Evolutionary conservation across 2,888 invertebrate species (phyloP), one percentile per base, ranked within the genome.

Genomic region (Perithous albicinctus): DNA sequence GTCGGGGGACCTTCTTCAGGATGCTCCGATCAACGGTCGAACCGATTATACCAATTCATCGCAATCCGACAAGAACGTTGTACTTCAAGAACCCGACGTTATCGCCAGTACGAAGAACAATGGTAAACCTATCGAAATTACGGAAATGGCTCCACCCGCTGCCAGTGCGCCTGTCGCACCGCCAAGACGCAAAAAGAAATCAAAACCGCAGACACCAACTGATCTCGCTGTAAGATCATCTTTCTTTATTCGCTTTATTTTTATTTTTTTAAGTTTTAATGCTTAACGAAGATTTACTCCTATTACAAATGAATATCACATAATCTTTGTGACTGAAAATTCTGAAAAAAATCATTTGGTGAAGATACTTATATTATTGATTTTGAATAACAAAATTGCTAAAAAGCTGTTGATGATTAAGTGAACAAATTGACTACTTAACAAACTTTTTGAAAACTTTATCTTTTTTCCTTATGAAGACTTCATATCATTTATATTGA

Each of bases 31-130:
- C 48, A 91, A 90, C 86, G 87, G 84, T 59, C 88, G 88, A 83
- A 88, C 86, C 70, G 87, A 87, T 81, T 88, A 87, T 79, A 77
- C 85, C n/a, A 83, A 88, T 84, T 86, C 87, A 70, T 87, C 88
- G 15, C 88, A 89, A 82, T 86, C 83, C 83, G 89, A 90, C 73
- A 89, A 90, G 83, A 90, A 84, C 83, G 87, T 90, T 59, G 86
- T 90, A 59, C 94, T 95, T 91, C 95, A 96, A 90, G 98, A 98
- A 93, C 98, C 98, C 1, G 98, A 98, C 93, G 97, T 98, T 89
- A 97, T 98, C 87, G 97, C 97, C 78, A 98, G 98, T 93, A 97
- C 98, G 84, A 98, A 98, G 82, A 90, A 88, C 85, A 91, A 91
- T 77, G 89, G 91, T 35, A 92, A 93, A 82, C 77, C 85, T 26